Conservation (phyloP, 2,888 invertebrate genomes). For the Venustoraphidia nigricollis region DNA sequence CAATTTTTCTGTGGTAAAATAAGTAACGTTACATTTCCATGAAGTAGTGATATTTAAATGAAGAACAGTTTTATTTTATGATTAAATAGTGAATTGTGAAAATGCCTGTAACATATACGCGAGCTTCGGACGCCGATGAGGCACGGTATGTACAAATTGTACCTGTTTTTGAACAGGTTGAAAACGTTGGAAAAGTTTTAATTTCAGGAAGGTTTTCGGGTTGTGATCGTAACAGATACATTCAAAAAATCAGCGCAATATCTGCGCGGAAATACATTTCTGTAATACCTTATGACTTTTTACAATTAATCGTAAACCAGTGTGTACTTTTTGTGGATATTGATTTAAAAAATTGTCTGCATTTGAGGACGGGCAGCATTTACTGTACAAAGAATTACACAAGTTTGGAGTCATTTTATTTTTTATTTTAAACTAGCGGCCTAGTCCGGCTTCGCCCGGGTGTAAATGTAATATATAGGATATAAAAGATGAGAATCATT, state of each 20-base stretch:
- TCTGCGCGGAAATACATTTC: background rate
- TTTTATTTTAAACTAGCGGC: no score
- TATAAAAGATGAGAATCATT: no score
- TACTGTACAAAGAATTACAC: no score
- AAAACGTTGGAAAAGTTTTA: constrained; percentile 3
- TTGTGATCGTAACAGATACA: background rate
- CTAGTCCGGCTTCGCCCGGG: no score
- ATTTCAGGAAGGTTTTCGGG: background rate
- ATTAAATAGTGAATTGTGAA: background rate
- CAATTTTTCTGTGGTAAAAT: background rate
- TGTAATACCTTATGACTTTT: background rate
- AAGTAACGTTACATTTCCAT: constrained; percentile 3
- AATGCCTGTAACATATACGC: constrained; percentile 20
- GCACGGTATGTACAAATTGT: constrained; percentile 10
- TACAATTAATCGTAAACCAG: no score
- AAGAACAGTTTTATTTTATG: background rate
- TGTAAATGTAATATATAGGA: no score
- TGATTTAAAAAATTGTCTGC: no score
- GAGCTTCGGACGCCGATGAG: constrained; percentile 11
- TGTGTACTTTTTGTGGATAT: no score
- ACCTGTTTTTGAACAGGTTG: background rate
- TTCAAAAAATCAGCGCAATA: no score
- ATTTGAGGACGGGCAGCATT: no score
- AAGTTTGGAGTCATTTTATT: no score
- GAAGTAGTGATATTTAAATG: constrained; percentile 1